Percentiles rank a stretch among this genome's conserved stretches.
Conservation (phyloP, 2,113 vertebrate species). For the Eclectus roratus region DNA sequence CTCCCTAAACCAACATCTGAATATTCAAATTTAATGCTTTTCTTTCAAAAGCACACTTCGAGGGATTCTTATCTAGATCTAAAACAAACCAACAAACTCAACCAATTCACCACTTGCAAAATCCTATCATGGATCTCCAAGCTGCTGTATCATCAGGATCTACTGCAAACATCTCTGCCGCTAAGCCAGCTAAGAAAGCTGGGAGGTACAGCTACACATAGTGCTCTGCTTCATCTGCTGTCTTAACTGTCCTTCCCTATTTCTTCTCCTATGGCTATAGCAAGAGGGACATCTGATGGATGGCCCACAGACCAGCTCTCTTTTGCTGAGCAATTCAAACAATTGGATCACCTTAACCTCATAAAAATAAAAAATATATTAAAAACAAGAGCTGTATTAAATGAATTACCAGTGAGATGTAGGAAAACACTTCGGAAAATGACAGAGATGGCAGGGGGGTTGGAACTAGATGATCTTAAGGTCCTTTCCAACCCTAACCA, state of each 20-base stretch:
- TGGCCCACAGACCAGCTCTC: not conserved
- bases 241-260: not conserved
- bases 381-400: not conserved
- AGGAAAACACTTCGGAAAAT: not conserved
- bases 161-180: not conserved
- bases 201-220: not conserved
- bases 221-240: not conserved
- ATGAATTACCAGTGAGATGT: not conserved
- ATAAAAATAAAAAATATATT: accelerated
- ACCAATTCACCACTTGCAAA: not conserved
- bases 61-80: not conserved
- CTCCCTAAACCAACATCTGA: not conserved
- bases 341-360: not conserved
- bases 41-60: not conserved
- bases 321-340: not conserved
- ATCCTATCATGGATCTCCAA: not conserved
- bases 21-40: not conserved
- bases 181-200: not conserved
- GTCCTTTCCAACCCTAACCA: not conserved
- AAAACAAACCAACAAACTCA: not conserved
- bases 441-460: not conserved
- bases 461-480: not conserved
- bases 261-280: not conserved
- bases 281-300: not conserved
- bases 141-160: not conserved